A percentile compares a stretch with the other conserved stretches of the same genome.
Conservation (phyloP, 1,140 invertebrate genomes). For the Drosophila ercepeae region DNA sequence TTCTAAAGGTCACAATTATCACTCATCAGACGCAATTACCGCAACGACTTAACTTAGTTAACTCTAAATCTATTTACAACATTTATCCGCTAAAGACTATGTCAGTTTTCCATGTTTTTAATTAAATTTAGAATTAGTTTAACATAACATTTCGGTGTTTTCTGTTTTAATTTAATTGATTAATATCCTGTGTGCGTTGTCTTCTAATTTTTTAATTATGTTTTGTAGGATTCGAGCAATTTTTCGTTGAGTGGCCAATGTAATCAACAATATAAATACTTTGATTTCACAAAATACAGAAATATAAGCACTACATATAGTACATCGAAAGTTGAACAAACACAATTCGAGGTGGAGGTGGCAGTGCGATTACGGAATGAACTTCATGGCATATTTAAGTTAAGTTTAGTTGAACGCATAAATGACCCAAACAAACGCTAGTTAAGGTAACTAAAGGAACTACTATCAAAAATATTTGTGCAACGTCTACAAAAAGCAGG, state of each 20-base stretch:
- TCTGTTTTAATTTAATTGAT: conserved; percentile 3
- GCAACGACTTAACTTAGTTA: conserved; percentile 28
- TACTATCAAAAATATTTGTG: conserved; percentile 12
- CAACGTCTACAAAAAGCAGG: conserved; percentile 37
- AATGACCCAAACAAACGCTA: conserved; percentile 29
- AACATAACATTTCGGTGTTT: not conserved
- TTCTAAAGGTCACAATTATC: not conserved
- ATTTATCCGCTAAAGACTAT: conserved; percentile 20
- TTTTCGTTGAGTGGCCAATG: conserved; percentile 39
- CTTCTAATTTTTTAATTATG: not conserved
- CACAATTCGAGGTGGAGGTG: conserved; percentile 61
- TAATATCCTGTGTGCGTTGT: not conserved
- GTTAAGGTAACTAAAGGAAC: conserved; percentile 3
- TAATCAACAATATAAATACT: conserved; percentile 32
- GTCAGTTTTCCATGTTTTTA: not conserved
- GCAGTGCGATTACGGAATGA: conserved; percentile 32
- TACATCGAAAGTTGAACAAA: conserved; percentile 65
- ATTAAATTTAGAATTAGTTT: not conserved
- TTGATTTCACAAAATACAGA: conserved; percentile 10
- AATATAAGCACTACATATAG: conserved; percentile 29
- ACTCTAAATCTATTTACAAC: conserved; percentile 31
- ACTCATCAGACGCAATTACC: not conserved
- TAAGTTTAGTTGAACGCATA: conserved; percentile 29
- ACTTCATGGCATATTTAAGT: conserved; percentile 10
- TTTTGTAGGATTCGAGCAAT: conserved; percentile 38